Base-by-base conservation (phyloP, 2,888 invertebrate genomes). In the Cheiracanthium punctorium region DNA sequence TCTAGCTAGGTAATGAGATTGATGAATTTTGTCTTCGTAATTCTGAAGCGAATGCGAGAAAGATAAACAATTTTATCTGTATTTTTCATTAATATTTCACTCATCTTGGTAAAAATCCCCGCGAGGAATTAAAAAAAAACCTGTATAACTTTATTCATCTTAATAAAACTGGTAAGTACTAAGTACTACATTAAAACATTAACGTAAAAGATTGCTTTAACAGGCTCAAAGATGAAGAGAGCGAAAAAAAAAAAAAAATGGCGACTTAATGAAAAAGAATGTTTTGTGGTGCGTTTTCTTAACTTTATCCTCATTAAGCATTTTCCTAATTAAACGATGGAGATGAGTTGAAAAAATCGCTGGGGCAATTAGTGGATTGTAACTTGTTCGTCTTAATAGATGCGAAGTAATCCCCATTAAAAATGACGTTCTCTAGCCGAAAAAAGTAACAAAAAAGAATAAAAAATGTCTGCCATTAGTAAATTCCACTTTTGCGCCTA, bases 371-470 rank as follows among this genome's bases (percentile, higher is more conserved):
- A 79, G 70, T 41, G 84, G 67, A 84, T 84, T 79, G 77, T 71
- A 84, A 79, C 84, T 77, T 79, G 77, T 84, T 85, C 84, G 58
- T 74, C 73, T 79, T 79, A 79, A 85, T 79, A 85, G 79, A 85
- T 74, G 84, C 79, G 69, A 79, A 37, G 79, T 85, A 85, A 85
- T 85, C 84, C 64, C 79, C 84, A 85, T 85, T 85, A 85, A 85
- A 85, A 79, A 79, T 74, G 73, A 73, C 79, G 74, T 58, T 48
- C 52, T 20, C 5, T 58, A 7, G 1, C 37, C 73, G 73, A 73
- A 82, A 65, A 70, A 37, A 65, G 30, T 80, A 28, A 71, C 10
- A 71, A 29, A 24, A 58, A 2, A 72, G 48, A 28, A 65, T 70
- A 80, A 30, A 72, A 73, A 67, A 17, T 32, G 14, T 28, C n/a